Conservation (phyloP, 1,140 invertebrate species). For the Ceratoteleas bidentatus region DNA sequence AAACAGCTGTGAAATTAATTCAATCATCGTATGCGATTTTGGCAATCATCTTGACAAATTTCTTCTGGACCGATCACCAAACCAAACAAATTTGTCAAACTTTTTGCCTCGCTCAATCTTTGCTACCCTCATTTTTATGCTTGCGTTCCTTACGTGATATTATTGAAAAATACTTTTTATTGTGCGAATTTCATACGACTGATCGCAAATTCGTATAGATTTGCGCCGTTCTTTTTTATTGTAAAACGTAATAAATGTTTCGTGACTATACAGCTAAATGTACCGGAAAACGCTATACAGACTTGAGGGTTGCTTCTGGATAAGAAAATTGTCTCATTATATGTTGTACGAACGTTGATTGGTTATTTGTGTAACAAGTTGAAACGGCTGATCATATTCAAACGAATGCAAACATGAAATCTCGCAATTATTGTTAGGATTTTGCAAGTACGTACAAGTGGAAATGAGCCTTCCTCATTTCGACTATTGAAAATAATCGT, state of each 20-base stretch:
- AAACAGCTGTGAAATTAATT: too few species aligned
- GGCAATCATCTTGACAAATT: too few species aligned
- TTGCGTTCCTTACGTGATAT: slow-evolving; percentile 34
- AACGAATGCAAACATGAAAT: slow-evolving; percentile 14
- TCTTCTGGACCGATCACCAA: too few species aligned
- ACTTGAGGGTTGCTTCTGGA: slow-evolving; percentile 50
- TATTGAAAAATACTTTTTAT: slow-evolving; percentile 59
- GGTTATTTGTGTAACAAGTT: slow-evolving; percentile 15
- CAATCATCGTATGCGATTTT: too few species aligned
- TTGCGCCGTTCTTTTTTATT: slow-evolving; percentile 27
- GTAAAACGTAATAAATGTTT: slow-evolving; percentile 48
- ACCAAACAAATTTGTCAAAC: slow-evolving; percentile 18
- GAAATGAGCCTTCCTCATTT: too few species aligned
- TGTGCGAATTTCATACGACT: slow-evolving; percentile 47
- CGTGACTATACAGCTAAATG: slow-evolving; percentile 20
- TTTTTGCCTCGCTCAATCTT: neutral
- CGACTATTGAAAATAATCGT: too few species aligned
- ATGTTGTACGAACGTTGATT: slow-evolving; percentile 14
- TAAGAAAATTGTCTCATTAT: slow-evolving; percentile 20
- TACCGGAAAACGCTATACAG: slow-evolving; percentile 20
- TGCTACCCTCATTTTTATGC: slow-evolving; percentile 1
- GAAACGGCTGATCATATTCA: slow-evolving; percentile 6
- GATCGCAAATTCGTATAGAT: slow-evolving; percentile 23
- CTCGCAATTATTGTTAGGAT: too few species aligned
- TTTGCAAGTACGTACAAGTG: too few species aligned